Base-by-base conservation (phyloP, 2,797 vertebrate species). In the Scolopax bukidnonensis region DNA sequence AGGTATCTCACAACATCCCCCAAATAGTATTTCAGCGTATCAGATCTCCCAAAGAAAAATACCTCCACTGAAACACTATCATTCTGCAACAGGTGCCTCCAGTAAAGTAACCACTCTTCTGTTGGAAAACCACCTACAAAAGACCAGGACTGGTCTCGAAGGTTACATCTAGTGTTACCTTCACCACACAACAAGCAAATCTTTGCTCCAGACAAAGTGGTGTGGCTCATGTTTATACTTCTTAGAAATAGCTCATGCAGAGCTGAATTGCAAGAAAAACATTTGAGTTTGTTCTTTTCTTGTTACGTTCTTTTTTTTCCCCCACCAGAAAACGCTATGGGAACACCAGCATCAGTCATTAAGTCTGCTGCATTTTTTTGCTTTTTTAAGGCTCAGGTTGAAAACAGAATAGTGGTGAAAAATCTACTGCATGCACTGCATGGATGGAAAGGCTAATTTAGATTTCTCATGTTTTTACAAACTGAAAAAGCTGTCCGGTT, bases 341-440 rank as follows among this genome's bases (percentile, higher is more conserved):
- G 57, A 87, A 74, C 45, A 91, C 47, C 89, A 93, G 51, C 73
- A 86, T 71, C 90, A 80, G 69, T 61, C 33, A 68, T 63, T 79
- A 76, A 84, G 53, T 79, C 75, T 92, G 78, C 93, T 95, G 87
- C 83, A 79, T 63, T 77, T 41, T 51, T 71, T 80, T 87, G 68
- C 5, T 33, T 95, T 95, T 70, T 90, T 95, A 93, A 96, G 93
- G 88, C 86, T 93, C 65, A 85, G 86, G 88, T n/a, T 94, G 91
- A 75, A 87, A 87, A 87, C 40, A 91, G 63, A 93, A 70, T 12
- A 78, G 51, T 68, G 77, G 71, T 90, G 65, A 70, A 76, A 90
- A 89, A 84, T 48, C 86, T 77, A 80, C 60, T 74, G 61, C 74
- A 59, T 77, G 93, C 43, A 50, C 60, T 61, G 78, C 1, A 3